These are phyloP conservation scores for Dioctria linearis DNA, from an alignment of 2,888 invertebrate genomes.

Conservation along the genomic window DNA sequence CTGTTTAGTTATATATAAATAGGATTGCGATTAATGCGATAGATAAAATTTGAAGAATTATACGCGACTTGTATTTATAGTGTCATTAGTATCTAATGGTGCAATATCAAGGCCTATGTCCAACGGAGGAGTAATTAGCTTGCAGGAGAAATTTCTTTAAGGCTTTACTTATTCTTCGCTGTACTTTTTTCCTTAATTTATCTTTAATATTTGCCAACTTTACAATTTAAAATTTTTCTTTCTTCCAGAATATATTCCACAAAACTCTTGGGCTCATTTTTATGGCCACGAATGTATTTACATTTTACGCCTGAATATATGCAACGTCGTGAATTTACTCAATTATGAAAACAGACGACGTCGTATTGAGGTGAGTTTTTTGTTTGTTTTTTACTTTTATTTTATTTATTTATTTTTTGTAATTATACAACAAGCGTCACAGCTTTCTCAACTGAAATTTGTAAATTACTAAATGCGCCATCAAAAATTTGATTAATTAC, in stretches of 20 bases:
- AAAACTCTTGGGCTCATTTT: neutral
- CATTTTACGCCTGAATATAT: conserved; percentile 11
- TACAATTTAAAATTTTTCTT: neutral
- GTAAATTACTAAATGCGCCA: conserved; percentile 3
- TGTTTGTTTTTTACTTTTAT: conserved; percentile 5
- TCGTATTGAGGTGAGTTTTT: conserved; percentile 44
- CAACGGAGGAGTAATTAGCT: no score
- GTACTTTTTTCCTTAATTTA: no score
- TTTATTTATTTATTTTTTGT: neutral
- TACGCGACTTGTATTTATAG: no score
- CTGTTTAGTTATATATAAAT: no score
- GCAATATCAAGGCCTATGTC: no score
- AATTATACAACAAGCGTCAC: neutral
- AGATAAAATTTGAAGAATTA: no score
- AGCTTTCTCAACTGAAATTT: conserved; percentile 10
- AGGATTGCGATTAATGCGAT: no score
- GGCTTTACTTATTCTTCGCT: no score
- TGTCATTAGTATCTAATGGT: no score
- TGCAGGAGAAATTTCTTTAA: no score
- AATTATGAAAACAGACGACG: conserved; percentile 44
- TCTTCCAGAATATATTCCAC: neutral
- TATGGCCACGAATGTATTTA: neutral
- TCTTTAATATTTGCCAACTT: neutral
- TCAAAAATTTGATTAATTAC: conserved; percentile 34
- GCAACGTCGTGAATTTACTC: neutral